phyloP scores from a whole-genome alignment of 2,888 invertebrate genomes.

The Eilema griseolum region DNA sequence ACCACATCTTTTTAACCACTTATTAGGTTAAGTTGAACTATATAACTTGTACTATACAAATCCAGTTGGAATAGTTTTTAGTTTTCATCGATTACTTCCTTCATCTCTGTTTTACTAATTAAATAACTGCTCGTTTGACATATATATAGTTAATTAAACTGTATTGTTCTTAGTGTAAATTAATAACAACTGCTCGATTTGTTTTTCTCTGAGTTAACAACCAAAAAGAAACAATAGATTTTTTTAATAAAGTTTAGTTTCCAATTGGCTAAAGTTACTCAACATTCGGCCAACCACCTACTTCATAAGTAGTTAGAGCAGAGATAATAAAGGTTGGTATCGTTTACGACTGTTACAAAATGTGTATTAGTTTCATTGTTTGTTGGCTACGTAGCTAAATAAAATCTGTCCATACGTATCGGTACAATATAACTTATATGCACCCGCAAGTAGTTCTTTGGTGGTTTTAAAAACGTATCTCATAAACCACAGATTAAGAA shows the following conservation, averaged over 20 bases:
- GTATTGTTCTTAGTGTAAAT: background rate
- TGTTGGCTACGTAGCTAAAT: conserved; percentile 3
- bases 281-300: background rate
- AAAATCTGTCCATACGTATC: background rate
- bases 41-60: background rate
- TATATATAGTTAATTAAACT: conserved; percentile 21
- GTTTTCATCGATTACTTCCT: conserved; percentile 29
- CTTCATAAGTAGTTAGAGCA: background rate
- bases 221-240: background rate
- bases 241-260: background rate
- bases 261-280: background rate
- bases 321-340: background rate
- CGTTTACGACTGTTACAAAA: conserved; percentile 4
- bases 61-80: conserved; percentile 21
- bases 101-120: conserved; percentile 21
- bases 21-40: conserved; percentile 51
- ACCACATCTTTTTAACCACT: conserved; percentile 16
- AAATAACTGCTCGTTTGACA: conserved; percentile 16
- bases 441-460: background rate
- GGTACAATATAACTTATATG: background rate
- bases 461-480: background rate
- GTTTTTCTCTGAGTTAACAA: background rate
- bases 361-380: conserved; percentile 4
- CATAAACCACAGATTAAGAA: background rate
- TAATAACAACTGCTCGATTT: background rate